Percentiles rank a stretch among this genome's conserved stretches.
Evolutionary conservation across 2,888 invertebrate genomes (phyloP).

Genomic region (Stenolophus ochropezus): DNA sequence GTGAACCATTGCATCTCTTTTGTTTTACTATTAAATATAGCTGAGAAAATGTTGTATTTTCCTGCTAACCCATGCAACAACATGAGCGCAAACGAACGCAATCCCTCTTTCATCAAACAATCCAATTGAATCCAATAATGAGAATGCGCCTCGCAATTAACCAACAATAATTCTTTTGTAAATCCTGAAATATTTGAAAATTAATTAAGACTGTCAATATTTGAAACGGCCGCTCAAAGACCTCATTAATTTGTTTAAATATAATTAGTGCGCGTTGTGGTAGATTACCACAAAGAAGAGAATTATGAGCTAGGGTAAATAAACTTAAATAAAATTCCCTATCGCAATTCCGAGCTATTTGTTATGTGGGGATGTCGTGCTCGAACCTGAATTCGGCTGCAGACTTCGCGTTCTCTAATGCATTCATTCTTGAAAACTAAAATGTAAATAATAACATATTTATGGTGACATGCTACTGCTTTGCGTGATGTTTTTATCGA

Average conservation of each 20-base stretch:
- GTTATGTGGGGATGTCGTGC: constrained; percentile 15
- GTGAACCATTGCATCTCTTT: no score
- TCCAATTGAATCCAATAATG: neutral
- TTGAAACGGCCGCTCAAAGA: neutral
- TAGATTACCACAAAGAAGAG: constrained; percentile 1
- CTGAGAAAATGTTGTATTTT: no score
- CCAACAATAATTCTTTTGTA: neutral
- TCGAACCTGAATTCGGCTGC: constrained; percentile 36
- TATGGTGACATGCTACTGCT: constrained; percentile 44
- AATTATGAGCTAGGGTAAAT: constrained; percentile 8
- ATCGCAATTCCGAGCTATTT: constrained; percentile 18
- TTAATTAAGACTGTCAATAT: neutral
- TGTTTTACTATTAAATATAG: no score
- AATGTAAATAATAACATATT: constrained; percentile 58
- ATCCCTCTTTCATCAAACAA: neutral
- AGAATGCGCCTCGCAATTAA: neutral
- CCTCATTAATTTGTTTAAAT: neutral
- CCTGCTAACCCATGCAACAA: no score
- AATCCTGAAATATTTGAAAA: neutral
- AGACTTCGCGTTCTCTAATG: constrained; percentile 14
- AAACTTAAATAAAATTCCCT: constrained; percentile 20
- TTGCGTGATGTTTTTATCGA: constrained; percentile 49
- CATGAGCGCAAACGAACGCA: neutral
- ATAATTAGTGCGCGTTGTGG: neutral
- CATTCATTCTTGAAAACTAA: constrained; percentile 54